Evolutionary conservation across 1,140 invertebrate species (phyloP), one percentile per base, ranked within the genome.

Genomic region (Leptinotarsa texana): DNA sequence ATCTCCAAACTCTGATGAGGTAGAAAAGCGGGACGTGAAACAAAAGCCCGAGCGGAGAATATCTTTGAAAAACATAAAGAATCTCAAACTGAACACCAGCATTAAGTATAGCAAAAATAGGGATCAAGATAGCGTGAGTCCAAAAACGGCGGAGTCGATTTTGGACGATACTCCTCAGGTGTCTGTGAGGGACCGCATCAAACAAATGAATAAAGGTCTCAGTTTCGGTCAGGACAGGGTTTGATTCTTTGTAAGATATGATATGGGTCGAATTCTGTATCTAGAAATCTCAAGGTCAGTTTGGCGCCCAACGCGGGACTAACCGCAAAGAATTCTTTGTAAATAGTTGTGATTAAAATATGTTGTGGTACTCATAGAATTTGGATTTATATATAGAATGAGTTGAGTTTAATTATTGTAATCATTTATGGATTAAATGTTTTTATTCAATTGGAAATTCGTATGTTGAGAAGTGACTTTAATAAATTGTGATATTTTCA

Each of bases 51-150:
- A 74, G 69, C 22, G 67, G 67, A 69, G 78, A 72, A 73, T 85
- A 73, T 83, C 80, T 67, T 79, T 82, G 24, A 88, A 84, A 73
- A 88, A 88, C 76, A 82, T 86, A 27, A 87, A 86, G 75, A 85
- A 83, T 22, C 83, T 88, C 11, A 86, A 85, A 73, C 78, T 88
- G 51, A 84, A 85, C 27, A 86, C 84, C 33, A 79, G 71, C 74
- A 63, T 80, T 47, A 73, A 63, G 22, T 51, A 72, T 18, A 73
- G 67, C 33, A 74, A 65, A 17, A 79, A 57, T 57, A 62, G 66
- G 61, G 80, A 76, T 66, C 69, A 63, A 61, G 67, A 63, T 67
- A 71, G 68, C 27, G 17, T 74, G 5, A 81, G 81, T 61, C 81
- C 84, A 22, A 73, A 76, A 47, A 83, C 82, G 17, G 72, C 75